A percentile compares a stretch with the other conserved stretches of the same genome.
These are phyloP conservation scores for Notothenia rossii DNA, from an alignment of 2,113 vertebrate species.

Conservation along the genomic window DNA sequence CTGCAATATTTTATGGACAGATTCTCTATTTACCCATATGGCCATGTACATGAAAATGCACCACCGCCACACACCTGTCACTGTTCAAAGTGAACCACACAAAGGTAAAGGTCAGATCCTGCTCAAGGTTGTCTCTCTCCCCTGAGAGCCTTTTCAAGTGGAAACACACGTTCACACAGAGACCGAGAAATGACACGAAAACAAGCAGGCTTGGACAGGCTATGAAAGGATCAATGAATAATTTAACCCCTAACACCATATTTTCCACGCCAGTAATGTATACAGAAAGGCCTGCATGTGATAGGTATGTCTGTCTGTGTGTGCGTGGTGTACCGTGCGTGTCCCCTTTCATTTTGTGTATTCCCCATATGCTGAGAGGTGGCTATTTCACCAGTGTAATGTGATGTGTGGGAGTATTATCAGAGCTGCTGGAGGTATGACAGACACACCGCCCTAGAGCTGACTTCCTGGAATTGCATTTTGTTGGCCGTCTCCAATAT, in stretches of 20 bases:
- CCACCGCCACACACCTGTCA: slow-evolving; percentile 46
- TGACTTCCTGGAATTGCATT: slow-evolving; percentile 77
- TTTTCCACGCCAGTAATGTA: slow-evolving; percentile 67
- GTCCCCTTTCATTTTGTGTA: slow-evolving; percentile 31
- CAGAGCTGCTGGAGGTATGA: slow-evolving; percentile 77
- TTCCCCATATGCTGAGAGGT: slow-evolving; percentile 48
- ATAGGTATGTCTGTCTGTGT: slow-evolving; percentile 23
- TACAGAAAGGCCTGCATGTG: slow-evolving; percentile 46
- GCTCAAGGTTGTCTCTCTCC: slow-evolving; percentile 73
- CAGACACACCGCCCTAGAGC: slow-evolving; percentile 71
- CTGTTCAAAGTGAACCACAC: slow-evolving; percentile 50
- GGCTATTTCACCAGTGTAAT: slow-evolving; percentile 63
- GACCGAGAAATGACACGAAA: slow-evolving; percentile 59
- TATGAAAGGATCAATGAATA: slow-evolving; percentile 78
- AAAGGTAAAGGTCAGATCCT: slow-evolving; percentile 73
- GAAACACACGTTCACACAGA: slow-evolving; percentile 58
- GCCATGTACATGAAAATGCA: slow-evolving; percentile 39
- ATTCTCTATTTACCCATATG: slow-evolving; percentile 54
- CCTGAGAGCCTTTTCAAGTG: slow-evolving; percentile 65
- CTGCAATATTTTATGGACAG: slow-evolving; percentile 33
- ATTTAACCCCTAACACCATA: slow-evolving; percentile 78
- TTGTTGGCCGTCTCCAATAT: slow-evolving; percentile 75
- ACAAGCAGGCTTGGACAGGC: slow-evolving; percentile 56
- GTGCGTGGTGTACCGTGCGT: not conserved
- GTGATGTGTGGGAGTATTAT: slow-evolving; percentile 76